Conservation (phyloP, 1,140 invertebrate genomes). For the Drosophila lini region DNA sequence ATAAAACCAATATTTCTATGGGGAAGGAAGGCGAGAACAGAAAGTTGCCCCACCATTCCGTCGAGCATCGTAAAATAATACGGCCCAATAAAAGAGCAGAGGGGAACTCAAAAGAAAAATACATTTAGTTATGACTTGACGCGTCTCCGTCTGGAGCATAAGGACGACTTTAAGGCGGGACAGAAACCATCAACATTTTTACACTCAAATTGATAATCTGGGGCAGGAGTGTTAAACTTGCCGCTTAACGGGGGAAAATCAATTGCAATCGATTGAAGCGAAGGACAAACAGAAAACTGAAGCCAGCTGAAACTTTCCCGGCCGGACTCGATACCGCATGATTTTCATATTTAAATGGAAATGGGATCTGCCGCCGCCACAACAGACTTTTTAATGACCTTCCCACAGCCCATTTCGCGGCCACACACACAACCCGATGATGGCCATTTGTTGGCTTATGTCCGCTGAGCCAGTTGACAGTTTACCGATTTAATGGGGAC, state of each 20-base stretch:
- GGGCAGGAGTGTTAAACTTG: constrained; percentile 17
- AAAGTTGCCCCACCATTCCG: constrained; percentile 25
- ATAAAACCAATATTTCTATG: constrained; percentile 49
- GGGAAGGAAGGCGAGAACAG: constrained; percentile 13
- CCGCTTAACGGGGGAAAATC: constrained; percentile 33
- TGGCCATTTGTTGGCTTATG: constrained; percentile 34
- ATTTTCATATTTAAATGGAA: constrained; percentile 36
- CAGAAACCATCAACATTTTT: constrained; percentile 31
- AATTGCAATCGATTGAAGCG: constrained; percentile 37
- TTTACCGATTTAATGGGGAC: constrained; percentile 44
- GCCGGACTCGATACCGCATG: background rate
- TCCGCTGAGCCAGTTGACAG: constrained; percentile 43
- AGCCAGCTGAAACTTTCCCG: constrained; percentile 10
- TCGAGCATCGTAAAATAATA: constrained; percentile 51
- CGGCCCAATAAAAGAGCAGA: constrained; percentile 24
- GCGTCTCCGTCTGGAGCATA: constrained; percentile 35
- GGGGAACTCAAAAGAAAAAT: constrained; percentile 23
- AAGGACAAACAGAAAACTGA: constrained; percentile 18
- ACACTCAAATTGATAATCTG: constrained; percentile 32
- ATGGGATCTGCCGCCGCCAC: constrained; percentile 16
- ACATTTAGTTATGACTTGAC: constrained; percentile 54
- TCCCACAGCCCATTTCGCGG: constrained; percentile 19
- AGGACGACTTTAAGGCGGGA: constrained; percentile 47
- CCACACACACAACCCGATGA: constrained; percentile 24
- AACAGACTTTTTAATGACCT: constrained; percentile 31